Base-by-base conservation (phyloP, 1,140 invertebrate genomes). In the Tenebrio molitor region DNA sequence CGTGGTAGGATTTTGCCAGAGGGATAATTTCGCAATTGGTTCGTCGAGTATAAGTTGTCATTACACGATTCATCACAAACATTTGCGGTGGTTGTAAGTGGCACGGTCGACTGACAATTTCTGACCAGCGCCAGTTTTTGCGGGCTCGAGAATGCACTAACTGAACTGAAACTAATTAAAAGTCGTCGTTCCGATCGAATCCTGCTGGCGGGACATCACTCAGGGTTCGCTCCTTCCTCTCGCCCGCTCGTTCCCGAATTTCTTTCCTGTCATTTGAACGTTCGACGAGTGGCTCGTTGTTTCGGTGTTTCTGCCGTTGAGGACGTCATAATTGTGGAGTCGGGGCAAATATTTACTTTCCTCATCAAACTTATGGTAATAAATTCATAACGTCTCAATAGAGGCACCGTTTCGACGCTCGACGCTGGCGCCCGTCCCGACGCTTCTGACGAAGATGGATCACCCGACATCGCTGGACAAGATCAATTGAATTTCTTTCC, bases 401-500 rank as follows among this genome's bases (percentile, higher is more conserved):
- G 74, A 77, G 74, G 74, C 74, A 72, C 75, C 77, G 72, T 75
- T 73, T 71, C 67, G 75, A 76, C 78, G 74, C 74, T 75, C 50
- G 69, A 74, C 70, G 44, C 67, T 72, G 71, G 72, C 73, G 75
- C 74, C 80, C 82, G 80, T 82, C 79, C 78, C 78, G 78, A 81
- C 72, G 82, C 81, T 81, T 82, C 83, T 84, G 82, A 84, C 74
- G 81, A 84, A 85, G 85, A 86, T 84, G 81, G 81, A 86, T 86
- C 80, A 82, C 79, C 81, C 80, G 78, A 82, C 83, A 82, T 79
- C 81, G 78, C 82, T 81, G 79, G 83, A 85, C 84, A 84, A 85
- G 83, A 85, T 86, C 85, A 86, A 86, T 86, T 86, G 84, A 85
- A 86, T 86, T 86, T 84, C 83, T 84, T 80, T 80, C 74, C 78